Base-by-base conservation (phyloP, 2,888 invertebrate genomes). In the Lithophane semibrunnea region DNA sequence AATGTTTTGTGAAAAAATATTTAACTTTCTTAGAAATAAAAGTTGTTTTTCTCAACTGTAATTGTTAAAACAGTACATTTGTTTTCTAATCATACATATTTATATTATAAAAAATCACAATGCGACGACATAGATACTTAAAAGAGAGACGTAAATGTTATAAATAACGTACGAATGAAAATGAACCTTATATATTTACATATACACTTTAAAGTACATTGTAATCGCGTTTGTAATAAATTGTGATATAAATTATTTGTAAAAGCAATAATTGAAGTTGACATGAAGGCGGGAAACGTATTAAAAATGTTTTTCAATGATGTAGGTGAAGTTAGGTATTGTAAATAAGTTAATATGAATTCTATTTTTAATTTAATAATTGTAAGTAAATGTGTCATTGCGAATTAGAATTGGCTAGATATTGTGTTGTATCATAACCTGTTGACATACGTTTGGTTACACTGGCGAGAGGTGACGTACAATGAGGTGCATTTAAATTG, bases 301-400 rank as follows among this genome's bases (percentile, higher is more conserved):
- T 37, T 81, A 84, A 83, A 89, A 84, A 84, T 85, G 79, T 86
- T 87, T 90, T 91, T 92, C 86, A 88, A 90, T 87, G 81, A 87
- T 74, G 84, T 93, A 92, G 88, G 87, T 87, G 90, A 92, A 91
- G 89, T 84, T 92, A 90, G 88, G 87, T 92, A 90, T 87, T 94
- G 93, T 93, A 94, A 92, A 93, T 95, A 95, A 92, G 91, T 94
- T 93, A 95, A 93, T 87, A 85, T 92, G 91, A 92, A 91, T 93
- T 92, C 74, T 91, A 91, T 92, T 94, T 91, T 91, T 91, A 93
- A 65, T 92, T 93, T 94, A 86, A 79, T 85, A 80, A 87, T 86
- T 86, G 71, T 87, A 87, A 89, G 87, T 86, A 72, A 82, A 77
- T 56, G 81, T 84, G 81, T 88, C 82, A 86, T 87, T 77, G 87